A percentile compares a stretch with the other conserved stretches of the same genome.
Evolutionary conservation across 2,797 vertebrate species (phyloP).

Genomic region (Harpagifer antarcticus): DNA sequence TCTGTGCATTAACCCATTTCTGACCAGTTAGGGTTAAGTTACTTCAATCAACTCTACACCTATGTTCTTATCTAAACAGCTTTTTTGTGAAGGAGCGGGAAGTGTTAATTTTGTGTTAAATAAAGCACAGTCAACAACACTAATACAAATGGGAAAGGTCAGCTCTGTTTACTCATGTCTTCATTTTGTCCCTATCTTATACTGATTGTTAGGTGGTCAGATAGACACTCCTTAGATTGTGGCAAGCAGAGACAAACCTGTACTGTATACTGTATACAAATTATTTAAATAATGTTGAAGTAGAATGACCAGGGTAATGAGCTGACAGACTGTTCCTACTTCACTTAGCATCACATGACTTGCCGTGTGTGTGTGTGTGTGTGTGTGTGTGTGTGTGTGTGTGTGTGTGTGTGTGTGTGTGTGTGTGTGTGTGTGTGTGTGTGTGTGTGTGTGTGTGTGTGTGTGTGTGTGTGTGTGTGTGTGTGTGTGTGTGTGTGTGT

Average conservation of each 20-base stretch:
- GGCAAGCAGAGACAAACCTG: background rate
- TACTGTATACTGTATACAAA: background rate
- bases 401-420: conserved; percentile 27
- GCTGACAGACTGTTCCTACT: conserved; percentile 50
- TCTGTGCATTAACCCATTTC: background rate
- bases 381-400: conserved; percentile 18
- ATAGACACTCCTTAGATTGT: background rate
- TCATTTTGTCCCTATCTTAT: background rate
- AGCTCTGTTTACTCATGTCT: background rate
- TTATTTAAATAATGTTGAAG: conserved; percentile 19
- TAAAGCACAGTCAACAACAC: background rate
- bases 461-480: conserved; percentile 26
- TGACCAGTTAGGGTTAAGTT: background rate
- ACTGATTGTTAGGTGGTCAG: too few relatives aligned
- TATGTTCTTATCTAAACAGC: background rate
- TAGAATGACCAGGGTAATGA: conserved; percentile 34
- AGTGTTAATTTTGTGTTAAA: background rate
- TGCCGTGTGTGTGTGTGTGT: conserved; percentile 23
- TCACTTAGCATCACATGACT: conserved; percentile 56
- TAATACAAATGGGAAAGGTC: background rate
- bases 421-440: conserved; percentile 27
- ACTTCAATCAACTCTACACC: background rate
- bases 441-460: conserved; percentile 28
- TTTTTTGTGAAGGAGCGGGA: conserved; percentile 16
- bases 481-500: conserved; percentile 29